Conservation (phyloP, 1,140 invertebrate species). For the Heliconius himera region DNA sequence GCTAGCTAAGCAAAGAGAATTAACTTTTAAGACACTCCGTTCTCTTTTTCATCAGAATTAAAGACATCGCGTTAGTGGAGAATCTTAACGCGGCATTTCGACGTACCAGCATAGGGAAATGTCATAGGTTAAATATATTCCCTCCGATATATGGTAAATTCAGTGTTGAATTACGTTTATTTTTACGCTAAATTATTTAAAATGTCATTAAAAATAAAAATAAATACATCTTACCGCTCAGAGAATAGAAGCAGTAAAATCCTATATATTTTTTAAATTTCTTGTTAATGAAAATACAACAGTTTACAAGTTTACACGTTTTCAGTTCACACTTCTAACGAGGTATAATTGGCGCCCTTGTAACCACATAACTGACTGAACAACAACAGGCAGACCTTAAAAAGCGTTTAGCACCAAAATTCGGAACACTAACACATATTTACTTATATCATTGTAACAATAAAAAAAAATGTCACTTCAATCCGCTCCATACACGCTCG, state of each 20-base stretch:
- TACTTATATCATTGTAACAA: constrained; percentile 42
- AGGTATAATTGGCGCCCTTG: constrained; percentile 78
- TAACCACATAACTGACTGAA: constrained; percentile 68
- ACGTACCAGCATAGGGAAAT: no score
- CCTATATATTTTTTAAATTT: constrained; percentile 43
- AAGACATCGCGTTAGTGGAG: no score
- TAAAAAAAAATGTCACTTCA: constrained; percentile 50
- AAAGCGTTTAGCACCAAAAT: constrained; percentile 72
- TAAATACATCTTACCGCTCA: constrained; percentile 24
- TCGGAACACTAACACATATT: constrained; percentile 63
- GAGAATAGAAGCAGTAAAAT: constrained; percentile 32
- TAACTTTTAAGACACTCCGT: no score
- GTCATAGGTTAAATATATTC: no score
- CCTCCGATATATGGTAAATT: no score
- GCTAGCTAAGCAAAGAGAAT: no score
- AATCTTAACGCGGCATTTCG: no score
- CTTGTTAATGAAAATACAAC: background rate
- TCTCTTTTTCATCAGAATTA: no score
- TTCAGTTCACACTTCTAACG: constrained; percentile 70
- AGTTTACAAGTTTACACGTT: constrained; percentile 65
- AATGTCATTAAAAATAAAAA: background rate
- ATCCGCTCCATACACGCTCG: constrained; percentile 40
- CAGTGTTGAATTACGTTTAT: no score
- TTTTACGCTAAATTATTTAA: no score
- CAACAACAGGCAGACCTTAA: constrained; percentile 71